Percentiles rank a stretch among this genome's conserved stretches.
These are phyloP conservation scores for Oxycera nigricornis DNA, from an alignment of 2,888 invertebrate genomes.

Conservation along the genomic window DNA sequence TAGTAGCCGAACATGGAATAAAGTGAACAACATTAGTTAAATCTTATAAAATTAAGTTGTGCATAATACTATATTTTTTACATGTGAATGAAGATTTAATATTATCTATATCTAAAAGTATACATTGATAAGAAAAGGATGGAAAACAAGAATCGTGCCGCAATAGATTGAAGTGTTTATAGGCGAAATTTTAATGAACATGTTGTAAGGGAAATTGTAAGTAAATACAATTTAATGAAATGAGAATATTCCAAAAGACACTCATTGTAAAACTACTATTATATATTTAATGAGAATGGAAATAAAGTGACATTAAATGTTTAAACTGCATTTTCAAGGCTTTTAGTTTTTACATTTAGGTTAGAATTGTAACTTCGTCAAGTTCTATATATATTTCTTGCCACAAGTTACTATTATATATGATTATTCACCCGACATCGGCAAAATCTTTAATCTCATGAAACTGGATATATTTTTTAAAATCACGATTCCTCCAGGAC, in stretches of 20 bases:
- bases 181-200: background rate
- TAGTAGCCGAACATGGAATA: too few relatives aligned
- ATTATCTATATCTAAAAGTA: slow-evolving; percentile 3
- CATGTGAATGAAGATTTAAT: slow-evolving; percentile 10
- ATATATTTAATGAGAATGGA: slow-evolving; percentile 10
- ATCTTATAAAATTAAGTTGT: slow-evolving; percentile 11
- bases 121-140: background rate
- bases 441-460: too few relatives aligned
- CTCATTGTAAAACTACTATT: slow-evolving; percentile 18
- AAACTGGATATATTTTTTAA: too few relatives aligned
- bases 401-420: too few relatives aligned
- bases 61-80: slow-evolving; percentile 25
- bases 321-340: too few relatives aligned
- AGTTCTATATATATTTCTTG: too few relatives aligned
- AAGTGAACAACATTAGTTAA: background rate
- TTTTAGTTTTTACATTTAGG: too few relatives aligned
- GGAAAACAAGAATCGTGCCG: background rate
- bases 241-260: too few relatives aligned
- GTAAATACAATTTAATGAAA: background rate
- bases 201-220: background rate
- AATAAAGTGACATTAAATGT: slow-evolving; percentile 18
- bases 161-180: background rate
- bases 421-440: too few relatives aligned
- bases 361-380: too few relatives aligned
- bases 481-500: too few relatives aligned